These are phyloP conservation scores for Brachyopa scutellaris DNA, from an alignment of 2,888 invertebrate species.

Conservation along the genomic window DNA sequence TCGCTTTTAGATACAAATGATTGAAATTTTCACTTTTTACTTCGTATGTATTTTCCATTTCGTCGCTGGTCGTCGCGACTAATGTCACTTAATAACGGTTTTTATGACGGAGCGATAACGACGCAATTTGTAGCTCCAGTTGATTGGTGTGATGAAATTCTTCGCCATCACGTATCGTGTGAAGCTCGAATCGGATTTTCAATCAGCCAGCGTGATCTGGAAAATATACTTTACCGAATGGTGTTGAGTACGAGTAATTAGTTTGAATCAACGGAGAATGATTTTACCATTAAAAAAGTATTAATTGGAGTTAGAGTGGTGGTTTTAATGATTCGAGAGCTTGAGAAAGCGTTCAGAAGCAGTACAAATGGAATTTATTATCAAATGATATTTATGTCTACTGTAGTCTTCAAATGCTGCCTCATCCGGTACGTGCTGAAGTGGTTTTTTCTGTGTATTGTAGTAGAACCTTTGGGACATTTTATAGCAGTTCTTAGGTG, in stretches of 20 bases:
- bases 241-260: no score
- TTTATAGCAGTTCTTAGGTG: no score
- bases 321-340: neutral
- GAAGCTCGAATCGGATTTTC: slow-evolving; percentile 48
- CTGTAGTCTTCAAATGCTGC: no score
- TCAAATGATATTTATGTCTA: no score
- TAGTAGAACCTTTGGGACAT: no score
- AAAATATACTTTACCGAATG: neutral
- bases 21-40: slow-evolving; percentile 53
- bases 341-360: neutral
- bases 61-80: neutral
- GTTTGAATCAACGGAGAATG: slow-evolving; percentile 25
- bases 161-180: slow-evolving; percentile 45
- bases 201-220: slow-evolving; percentile 16
- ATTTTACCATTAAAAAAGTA: slow-evolving; percentile 39
- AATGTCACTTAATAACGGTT: slow-evolving; percentile 42
- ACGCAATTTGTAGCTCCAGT: slow-evolving; percentile 54
- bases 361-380: no score
- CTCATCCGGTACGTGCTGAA: no score
- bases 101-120: slow-evolving; percentile 43
- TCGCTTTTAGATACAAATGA: slow-evolving; percentile 25
- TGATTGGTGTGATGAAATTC: slow-evolving; percentile 46
- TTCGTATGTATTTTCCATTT: slow-evolving; percentile 42
- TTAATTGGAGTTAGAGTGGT: slow-evolving; percentile 18
- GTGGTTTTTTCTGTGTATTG: no score